These are phyloP conservation scores for Therioaphis trifolii DNA, from an alignment of 2,888 invertebrate species.

Conservation along the genomic window DNA sequence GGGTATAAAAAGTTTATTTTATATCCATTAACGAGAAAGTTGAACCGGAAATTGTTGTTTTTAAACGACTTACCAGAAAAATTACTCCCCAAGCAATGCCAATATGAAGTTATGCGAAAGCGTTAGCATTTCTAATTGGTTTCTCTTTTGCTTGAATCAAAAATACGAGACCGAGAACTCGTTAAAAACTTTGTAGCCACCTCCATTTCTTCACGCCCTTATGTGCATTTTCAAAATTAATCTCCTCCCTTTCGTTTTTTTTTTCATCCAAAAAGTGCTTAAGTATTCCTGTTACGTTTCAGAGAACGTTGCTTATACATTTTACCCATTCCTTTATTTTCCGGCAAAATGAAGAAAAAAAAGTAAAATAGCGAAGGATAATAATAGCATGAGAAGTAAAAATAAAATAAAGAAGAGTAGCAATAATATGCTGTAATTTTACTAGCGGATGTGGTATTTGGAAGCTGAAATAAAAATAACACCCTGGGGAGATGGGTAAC, in stretches of 20 bases:
- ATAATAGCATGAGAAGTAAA: background rate
- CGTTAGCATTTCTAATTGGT: conserved; percentile 48
- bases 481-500: background rate
- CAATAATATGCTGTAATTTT: background rate
- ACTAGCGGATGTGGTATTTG: background rate
- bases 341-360: background rate
- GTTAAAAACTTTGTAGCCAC: conserved; percentile 28
- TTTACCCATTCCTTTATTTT: conserved; percentile 5
- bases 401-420: background rate
- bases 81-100: conserved; percentile 46
- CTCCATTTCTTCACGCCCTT: conserved; percentile 44
- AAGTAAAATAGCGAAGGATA: background rate
- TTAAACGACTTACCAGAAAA: conserved; percentile 55
- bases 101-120: conserved; percentile 45
- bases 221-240: conserved; percentile 41
- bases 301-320: background rate
- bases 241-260: background rate
- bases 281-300: conserved; percentile 9
- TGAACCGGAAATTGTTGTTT: conserved; percentile 54
- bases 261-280: background rate
- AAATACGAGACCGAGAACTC: conserved; percentile 16
- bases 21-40: conserved; percentile 52
- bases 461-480: conserved; percentile 24
- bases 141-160: conserved; percentile 36
- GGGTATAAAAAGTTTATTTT: conserved; percentile 58